Conservation (phyloP, 1,140 invertebrate genomes). For the Lasaia peninsularis region DNA sequence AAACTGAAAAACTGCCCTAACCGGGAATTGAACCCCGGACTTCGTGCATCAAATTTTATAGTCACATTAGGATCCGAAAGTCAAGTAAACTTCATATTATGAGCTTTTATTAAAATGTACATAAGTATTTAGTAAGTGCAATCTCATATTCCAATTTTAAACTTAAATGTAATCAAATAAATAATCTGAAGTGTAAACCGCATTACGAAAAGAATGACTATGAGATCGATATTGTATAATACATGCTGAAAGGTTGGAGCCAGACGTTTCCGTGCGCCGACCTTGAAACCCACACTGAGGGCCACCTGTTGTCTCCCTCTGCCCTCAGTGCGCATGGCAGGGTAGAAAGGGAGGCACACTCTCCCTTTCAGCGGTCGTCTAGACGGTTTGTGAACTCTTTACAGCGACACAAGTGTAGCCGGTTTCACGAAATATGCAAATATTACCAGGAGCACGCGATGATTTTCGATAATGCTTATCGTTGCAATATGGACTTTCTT, state of each 20-base stretch:
- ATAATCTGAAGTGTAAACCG: constrained; percentile 18
- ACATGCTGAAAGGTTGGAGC: constrained; percentile 47
- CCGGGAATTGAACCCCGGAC: too few relatives aligned
- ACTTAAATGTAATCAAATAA: too few relatives aligned
- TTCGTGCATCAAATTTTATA: too few relatives aligned
- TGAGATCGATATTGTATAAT: constrained; percentile 59
- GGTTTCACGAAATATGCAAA: constrained; percentile 27
- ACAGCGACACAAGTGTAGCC: constrained; percentile 29
- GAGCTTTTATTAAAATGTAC: too few relatives aligned
- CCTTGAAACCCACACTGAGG: constrained; percentile 49
- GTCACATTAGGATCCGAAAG: too few relatives aligned
- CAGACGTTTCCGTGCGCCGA: constrained; percentile 70
- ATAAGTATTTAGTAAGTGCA: too few relatives aligned
- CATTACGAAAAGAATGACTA: constrained; percentile 29
- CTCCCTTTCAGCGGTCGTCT: constrained; percentile 60
- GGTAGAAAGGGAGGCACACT: constrained; percentile 41
- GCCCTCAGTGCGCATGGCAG: constrained; percentile 56
- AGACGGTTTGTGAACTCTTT: constrained; percentile 67
- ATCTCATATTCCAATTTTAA: too few relatives aligned
- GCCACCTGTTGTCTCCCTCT: constrained; percentile 54
- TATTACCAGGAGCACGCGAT: constrained; percentile 20
- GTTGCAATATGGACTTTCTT: not conserved
- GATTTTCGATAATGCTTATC: not conserved
- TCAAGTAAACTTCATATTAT: too few relatives aligned
- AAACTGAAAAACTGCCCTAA: too few relatives aligned